Evolutionary conservation across 1,140 invertebrate genomes (phyloP).

Genomic region (Aphidius ervi): DNA sequence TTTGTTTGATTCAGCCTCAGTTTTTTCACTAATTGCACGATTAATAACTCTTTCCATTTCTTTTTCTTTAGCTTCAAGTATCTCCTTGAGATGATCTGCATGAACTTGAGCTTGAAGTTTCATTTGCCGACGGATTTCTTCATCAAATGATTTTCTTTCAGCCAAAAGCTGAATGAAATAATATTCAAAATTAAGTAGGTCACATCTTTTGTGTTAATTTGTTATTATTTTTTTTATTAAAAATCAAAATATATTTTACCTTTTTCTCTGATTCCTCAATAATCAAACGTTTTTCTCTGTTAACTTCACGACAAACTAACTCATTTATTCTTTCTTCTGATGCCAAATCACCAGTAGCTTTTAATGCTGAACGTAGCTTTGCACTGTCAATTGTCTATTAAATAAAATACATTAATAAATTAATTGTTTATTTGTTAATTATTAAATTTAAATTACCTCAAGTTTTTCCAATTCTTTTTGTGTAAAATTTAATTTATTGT

Average conservation of each 20-base stretch:
- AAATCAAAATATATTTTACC: conserved; percentile 26
- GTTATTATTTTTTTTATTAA: no score
- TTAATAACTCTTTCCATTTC: conserved; percentile 65
- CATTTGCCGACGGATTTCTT: conserved; percentile 71
- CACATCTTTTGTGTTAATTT: not conserved
- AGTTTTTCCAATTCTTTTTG: conserved; percentile 69
- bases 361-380: conserved; percentile 61
- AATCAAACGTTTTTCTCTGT: conserved; percentile 40
- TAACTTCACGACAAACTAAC: conserved; percentile 35
- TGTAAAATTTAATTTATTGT: conserved; percentile 61
- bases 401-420: conserved; percentile 11
- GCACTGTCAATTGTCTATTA: conserved; percentile 61
- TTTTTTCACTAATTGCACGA: conserved; percentile 65
- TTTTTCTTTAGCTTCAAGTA: conserved; percentile 65
- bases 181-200: not conserved
- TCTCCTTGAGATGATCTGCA: conserved; percentile 74
- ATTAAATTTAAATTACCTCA: conserved; percentile 35
- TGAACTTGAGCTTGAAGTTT: conserved; percentile 78
- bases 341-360: conserved; percentile 51
- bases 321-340: conserved; percentile 43
- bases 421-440: not conserved
- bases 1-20: conserved; percentile 63
- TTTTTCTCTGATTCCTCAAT: conserved; percentile 39
- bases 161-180: conserved; percentile 55
- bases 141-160: conserved; percentile 64